Evolutionary conservation across 2,888 invertebrate genomes (phyloP), one percentile per base, ranked within the genome.

Genomic region (Thecocarcelia acutangulata): DNA sequence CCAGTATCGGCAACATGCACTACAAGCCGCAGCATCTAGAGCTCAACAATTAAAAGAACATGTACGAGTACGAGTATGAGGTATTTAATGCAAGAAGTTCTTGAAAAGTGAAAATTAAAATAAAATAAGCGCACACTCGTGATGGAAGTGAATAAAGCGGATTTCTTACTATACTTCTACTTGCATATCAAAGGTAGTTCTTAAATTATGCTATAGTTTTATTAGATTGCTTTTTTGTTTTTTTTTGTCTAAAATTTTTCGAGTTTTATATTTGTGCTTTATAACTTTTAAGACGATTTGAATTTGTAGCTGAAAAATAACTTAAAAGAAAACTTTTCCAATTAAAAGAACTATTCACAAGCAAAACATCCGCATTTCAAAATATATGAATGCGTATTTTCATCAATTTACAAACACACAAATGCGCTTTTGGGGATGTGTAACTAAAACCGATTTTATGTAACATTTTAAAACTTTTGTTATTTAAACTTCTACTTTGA

Each of bases 341-440:
- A 85, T 85, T 85, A 85, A 84, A 78, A 76, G 70, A 83, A 80
- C 77, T 70, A 83, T 84, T 85, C 77, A 15, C 37, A 54, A 11
- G 61, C 13, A 58, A 21, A 13, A n/a, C 13, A 2, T 33, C 15
- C 3, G 28, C 11, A 42, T 15, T 6, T 68, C 8, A 1, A 15
- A 12, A 3, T 44, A 24, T 59, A n/a, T 40, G 37, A 73, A n/a
- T 52, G 33, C n/a, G 52, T 44, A 44, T 42, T 24, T 61, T 9
- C 54, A 33, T 58, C 42, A 40, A 54, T 61, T 64, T 54, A n/a
- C 37, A 68, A 42, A 13, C 76, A 70, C 80, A 79, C 80, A 82
- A 58, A 21, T 40, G n/a, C 40, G 12, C 1, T n/a, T 59, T 17
- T 48, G 6, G 33, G 8, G 6, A 33, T 33, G 33, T 33, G 33